These are phyloP conservation scores for Platygyra sinensis DNA, from an alignment of 64 coral and sea anemone species.

Conservation along the genomic window DNA sequence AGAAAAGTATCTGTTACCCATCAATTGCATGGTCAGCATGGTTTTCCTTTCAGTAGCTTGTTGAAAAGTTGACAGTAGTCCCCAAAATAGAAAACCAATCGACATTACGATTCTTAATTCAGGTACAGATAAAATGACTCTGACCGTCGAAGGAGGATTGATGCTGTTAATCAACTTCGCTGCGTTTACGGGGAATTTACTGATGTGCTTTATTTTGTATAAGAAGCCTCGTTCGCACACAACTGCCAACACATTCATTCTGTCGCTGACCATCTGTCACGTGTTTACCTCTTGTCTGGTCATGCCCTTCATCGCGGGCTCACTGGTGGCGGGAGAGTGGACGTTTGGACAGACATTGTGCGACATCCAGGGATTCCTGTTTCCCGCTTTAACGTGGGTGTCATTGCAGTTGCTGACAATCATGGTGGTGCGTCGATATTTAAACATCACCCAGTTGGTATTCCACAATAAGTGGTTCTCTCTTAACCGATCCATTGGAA, in stretches of 20 bases:
- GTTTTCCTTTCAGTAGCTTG: no score
- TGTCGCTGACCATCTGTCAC: not conserved
- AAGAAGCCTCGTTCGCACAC: slow-evolving; percentile 18
- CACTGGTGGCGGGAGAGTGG: not conserved
- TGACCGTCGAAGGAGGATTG: not conserved
- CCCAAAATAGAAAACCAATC: not conserved
- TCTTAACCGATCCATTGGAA: not conserved
- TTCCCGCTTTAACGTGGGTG: not conserved
- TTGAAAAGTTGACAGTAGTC: no score
- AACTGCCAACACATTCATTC: not conserved
- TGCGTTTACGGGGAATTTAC: slow-evolving; percentile 2
- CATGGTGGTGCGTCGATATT: not conserved
- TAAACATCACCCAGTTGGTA: not conserved
- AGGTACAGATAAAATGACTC: no score
- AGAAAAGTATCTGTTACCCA: no score
- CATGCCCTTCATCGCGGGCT: not conserved
- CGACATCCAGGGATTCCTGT: slow-evolving; percentile 15
- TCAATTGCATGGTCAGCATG: no score
- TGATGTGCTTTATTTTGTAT: slow-evolving; percentile 6
- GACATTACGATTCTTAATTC: not conserved
- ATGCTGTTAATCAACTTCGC: slow-evolving; percentile 13
- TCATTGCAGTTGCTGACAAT: not conserved
- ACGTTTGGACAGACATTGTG: not conserved
- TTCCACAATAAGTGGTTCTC: slow-evolving; percentile 23
- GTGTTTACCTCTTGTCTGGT: not conserved